Base-by-base conservation (phyloP, 2,888 invertebrate genomes). In the Corythucha ciliata region DNA sequence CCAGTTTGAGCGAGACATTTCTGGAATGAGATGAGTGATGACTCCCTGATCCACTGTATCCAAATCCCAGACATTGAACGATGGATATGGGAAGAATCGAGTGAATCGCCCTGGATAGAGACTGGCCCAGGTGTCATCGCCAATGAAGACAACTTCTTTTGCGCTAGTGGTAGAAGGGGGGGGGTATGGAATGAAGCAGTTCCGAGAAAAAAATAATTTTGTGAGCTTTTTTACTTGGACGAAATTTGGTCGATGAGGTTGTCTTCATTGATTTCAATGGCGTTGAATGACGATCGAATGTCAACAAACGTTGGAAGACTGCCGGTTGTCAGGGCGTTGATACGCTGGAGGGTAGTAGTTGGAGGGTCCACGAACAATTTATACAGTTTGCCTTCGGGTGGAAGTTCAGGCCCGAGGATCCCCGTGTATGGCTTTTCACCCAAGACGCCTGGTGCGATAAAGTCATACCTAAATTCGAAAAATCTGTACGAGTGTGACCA, bases 281-380 rank as follows among this genome's bases (percentile, higher is more conserved):
- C 81, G 39, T 86, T 93, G 76, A 98, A 98, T 70, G 97, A 98
- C 4, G 91, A 85, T 48, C 91, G 87, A 20, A 87, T 83, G 71
- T 98, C 98, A 59, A 98, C 84, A 66, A 98, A 98, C 1, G 98
- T 97, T 1, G 98, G 98, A 59, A 99, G 70, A 60, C 92, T 92
- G 18, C 97, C 97, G 0, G 97, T 96, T 1, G 90, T 91, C 5
- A 98, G 70, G 2, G 87, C 93, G 66, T 91, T 94, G 1, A 98
- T 70, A 46, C 97, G 75, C 68, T 98, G 98, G 70, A 96, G 74
- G 1, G 98, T 98, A 0, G 97, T 97, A 0, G 98, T 98, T 0
- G 98, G 98, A 16, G 98, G 93, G 71, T 98, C 97, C 2, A 97
- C 97, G 60, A 90, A 75, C 63, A 96, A 93, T 59, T 81, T 81